phyloP scores from a whole-genome alignment of 2,888 invertebrate genomes.

The Apotomis betuletana region DNA sequence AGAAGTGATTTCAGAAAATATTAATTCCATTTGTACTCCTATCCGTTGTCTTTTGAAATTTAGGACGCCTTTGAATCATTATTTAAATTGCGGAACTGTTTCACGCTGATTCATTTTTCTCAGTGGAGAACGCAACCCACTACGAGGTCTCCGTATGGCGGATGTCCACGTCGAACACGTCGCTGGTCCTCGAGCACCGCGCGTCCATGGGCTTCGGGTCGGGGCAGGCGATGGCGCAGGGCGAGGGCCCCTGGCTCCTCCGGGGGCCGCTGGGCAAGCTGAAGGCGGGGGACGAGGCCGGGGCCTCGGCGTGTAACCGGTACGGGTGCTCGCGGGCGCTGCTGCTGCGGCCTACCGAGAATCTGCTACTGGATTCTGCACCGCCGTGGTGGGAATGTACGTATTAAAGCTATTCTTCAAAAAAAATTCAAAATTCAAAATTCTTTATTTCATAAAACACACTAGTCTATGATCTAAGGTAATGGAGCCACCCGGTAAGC shows the following conservation, averaged over 20 bases:
- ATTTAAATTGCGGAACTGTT: not conserved
- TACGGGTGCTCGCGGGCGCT: constrained; percentile 73
- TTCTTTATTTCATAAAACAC: too few relatives aligned
- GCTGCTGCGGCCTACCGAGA: constrained; percentile 70
- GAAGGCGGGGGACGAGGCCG: constrained; percentile 70
- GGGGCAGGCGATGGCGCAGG: constrained; percentile 65
- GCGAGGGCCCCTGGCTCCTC: constrained; percentile 60
- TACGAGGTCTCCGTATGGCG: constrained; percentile 78
- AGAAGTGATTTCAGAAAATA: too few relatives aligned
- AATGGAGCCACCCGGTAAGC: too few relatives aligned
- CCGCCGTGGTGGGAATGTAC: constrained; percentile 77
- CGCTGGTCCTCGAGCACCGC: constrained; percentile 67
- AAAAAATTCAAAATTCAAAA: too few relatives aligned
- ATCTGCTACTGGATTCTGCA: constrained; percentile 63
- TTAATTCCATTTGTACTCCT: too few relatives aligned
- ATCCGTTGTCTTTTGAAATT: too few relatives aligned
- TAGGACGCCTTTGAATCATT: too few relatives aligned
- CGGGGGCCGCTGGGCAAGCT: constrained; percentile 66
- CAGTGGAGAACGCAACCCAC: constrained; percentile 79
- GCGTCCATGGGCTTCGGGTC: constrained; percentile 72
- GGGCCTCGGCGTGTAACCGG: constrained; percentile 74
- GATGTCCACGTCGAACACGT: constrained; percentile 72
- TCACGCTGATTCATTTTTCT: constrained; percentile 25
- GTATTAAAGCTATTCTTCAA: constrained; percentile 46
- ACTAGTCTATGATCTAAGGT: too few relatives aligned